Evolutionary conservation across 1,140 invertebrate genomes (phyloP).

Genomic region (Pinna nobilis): DNA sequence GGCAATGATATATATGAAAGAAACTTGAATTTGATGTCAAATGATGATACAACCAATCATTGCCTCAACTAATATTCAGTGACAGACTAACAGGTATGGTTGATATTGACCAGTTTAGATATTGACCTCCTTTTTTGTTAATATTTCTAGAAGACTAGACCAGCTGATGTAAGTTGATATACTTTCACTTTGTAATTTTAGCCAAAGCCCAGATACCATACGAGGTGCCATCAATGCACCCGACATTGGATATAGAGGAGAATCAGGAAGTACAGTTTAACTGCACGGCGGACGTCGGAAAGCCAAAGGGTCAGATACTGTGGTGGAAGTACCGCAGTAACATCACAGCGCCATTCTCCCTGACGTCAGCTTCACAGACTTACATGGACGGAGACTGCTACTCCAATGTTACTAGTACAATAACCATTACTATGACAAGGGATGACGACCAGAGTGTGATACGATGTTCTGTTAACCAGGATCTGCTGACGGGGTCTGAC

Average conservation of each 20-base stretch:
- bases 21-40: too few species aligned
- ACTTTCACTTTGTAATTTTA: neutral
- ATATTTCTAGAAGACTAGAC: too few species aligned
- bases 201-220: neutral
- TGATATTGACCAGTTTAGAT: too few species aligned
- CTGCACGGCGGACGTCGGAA: conserved; percentile 8
- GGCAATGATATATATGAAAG: too few species aligned
- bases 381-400: neutral
- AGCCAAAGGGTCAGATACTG: neutral
- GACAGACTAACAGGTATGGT: too few species aligned
- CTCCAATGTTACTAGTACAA: neutral
- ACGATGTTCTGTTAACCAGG: conserved; percentile 6
- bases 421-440: neutral
- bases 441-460: neutral
- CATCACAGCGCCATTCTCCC: neutral
- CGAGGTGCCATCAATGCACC: neutral
- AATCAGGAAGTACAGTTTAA: neutral
- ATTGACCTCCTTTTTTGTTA: too few species aligned
- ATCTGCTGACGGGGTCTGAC: neutral
- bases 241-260: neutral
- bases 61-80: too few species aligned
- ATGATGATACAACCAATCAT: too few species aligned
- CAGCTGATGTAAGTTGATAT: too few species aligned
- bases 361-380: neutral
- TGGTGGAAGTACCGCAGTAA: conserved; percentile 8